These are phyloP conservation scores for Aspiorhynchus laticeps DNA, from an alignment of 2,113 vertebrate genomes.

Conservation along the genomic window DNA sequence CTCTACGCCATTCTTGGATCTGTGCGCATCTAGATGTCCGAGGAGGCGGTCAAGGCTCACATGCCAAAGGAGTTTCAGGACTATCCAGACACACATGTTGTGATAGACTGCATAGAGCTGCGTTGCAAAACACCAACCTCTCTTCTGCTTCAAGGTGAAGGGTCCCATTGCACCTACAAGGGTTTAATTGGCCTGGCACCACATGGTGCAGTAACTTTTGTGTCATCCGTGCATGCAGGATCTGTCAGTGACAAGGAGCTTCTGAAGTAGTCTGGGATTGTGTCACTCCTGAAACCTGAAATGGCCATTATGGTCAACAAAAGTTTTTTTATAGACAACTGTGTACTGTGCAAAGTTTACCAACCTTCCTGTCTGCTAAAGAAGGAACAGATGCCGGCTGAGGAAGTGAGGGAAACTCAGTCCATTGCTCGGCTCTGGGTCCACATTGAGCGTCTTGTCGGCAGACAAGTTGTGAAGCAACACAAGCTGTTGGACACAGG, in stretches of 20 bases:
- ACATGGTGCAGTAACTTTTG: background rate
- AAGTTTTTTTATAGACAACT: background rate
- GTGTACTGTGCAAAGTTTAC: background rate
- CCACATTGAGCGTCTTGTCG: constrained; percentile 23
- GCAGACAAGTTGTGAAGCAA: constrained; percentile 37
- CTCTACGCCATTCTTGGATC: constrained; percentile 2
- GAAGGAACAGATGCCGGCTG: background rate
- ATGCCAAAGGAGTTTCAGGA: constrained; percentile 22
- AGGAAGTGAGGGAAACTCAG: background rate
- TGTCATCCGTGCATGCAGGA: background rate
- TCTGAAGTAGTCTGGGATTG: constrained; percentile 16
- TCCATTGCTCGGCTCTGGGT: constrained; percentile 17
- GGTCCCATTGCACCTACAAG: background rate
- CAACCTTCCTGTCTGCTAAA: background rate
- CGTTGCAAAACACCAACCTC: background rate
- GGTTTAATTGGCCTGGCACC: constrained; percentile 18
- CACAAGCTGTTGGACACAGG: constrained; percentile 45
- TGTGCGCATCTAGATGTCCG: constrained; percentile 1
- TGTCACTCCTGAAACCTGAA: background rate
- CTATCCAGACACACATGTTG: constrained; percentile 13
- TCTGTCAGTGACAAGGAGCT: constrained; percentile 33
- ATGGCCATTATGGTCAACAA: constrained; percentile 34
- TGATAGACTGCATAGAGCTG: constrained; percentile 12
- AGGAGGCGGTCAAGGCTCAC: constrained; percentile 14
- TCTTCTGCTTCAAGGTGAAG: background rate